Evolutionary conservation across 2,888 invertebrate genomes (phyloP), one percentile per base, ranked within the genome.

Genomic region (Zygaena filipendulae): DNA sequence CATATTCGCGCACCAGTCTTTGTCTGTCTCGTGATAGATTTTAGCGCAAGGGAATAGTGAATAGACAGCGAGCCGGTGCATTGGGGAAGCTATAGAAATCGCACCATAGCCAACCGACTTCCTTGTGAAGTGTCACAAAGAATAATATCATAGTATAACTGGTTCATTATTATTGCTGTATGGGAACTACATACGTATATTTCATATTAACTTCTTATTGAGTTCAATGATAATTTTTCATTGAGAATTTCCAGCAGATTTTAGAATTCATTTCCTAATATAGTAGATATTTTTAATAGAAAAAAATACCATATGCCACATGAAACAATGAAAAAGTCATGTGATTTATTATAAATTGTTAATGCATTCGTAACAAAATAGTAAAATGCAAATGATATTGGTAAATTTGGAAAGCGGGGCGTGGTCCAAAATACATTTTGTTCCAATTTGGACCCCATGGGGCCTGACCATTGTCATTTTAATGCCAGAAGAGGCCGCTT

Each of bases 1-100:
- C 72, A 74, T 70, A 75, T 75, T 72, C 70, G 72, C 75, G 62
- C 61, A 63, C 50, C 52, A 44, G 52, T 61, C 66, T 61, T 69
- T 68, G 62, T 70, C 60, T 52, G 54, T 34, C 31, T 28, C 39
- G 27, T 44, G 42, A 55, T 56, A 50, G 44, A 50, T 53, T 51
- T 45, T 43, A 43, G 46, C 24, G 49, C 52, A 52, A 57, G 54
- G 53, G 55, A 57, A 57, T 59, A 49, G 50, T 46, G 51, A 56
- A 59, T 43, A 50, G 52, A 45, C n/a, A 47, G 45, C 39, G 23
- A 38, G 39, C 42, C 45, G 43, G 44, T 54, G 50, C 35, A 43
- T 30, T 33, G 32, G 40, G 30, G 29, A 27, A 24, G 25, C 26
- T 12, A n/a, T n/a, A n/a, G n/a, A n/a, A n/a, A n/a, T n/a, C n/a